Evolutionary conservation across 1,140 invertebrate genomes (phyloP), one percentile per base, ranked within the genome.

Genomic region (Leptinotarsa texana): DNA sequence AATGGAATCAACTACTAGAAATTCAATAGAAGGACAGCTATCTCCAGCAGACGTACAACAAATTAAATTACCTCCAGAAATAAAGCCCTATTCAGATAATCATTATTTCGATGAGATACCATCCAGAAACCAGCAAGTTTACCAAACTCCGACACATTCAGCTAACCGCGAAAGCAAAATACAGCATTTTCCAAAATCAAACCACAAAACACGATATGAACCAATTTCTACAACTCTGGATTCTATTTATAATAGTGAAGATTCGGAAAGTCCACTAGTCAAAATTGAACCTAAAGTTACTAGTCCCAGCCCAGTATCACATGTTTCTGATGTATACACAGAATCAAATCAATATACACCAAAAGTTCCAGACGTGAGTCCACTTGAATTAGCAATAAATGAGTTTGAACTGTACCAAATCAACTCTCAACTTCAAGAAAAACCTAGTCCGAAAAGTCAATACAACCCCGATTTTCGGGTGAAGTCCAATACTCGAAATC

Each of bases 401-500:
- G 78, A 82, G 73, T 81, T 79, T 62, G 82, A 83, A 72, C 71
- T 83, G 13, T 73, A 80, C 17, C 80, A 83, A 78, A 82, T 83
- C 17, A 83, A 82, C 51, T 74, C 76, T 66, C 79, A 81, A 69
- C 75, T 79, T 65, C 67, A 73, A 24, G 65, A 82, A 61, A 73
- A 71, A 47, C 65, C 75, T 18, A 77, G 65, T 22, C 73, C 78
- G 1, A 77, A 77, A 73, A 75, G 76, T 51, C 69, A 73, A 33
- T 47, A 65, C 13, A 21, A 27, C 47, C 48, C 47, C 33, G 57
- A 73, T 62, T 62, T 62, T 4, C 42, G 42, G 6, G 13, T 27
- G 5, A n/a, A 65, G 21, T 47, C 24, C 42, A 17, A 47, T 17
- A 47, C 13, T 13, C 8, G 22, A 63, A 62, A 47, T 42, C 68